A percentile compares a stretch with the other conserved stretches of the same genome.
Evolutionary conservation across 2,113 vertebrate species (phyloP).

Genomic region (Oenanthe oenanthe): DNA sequence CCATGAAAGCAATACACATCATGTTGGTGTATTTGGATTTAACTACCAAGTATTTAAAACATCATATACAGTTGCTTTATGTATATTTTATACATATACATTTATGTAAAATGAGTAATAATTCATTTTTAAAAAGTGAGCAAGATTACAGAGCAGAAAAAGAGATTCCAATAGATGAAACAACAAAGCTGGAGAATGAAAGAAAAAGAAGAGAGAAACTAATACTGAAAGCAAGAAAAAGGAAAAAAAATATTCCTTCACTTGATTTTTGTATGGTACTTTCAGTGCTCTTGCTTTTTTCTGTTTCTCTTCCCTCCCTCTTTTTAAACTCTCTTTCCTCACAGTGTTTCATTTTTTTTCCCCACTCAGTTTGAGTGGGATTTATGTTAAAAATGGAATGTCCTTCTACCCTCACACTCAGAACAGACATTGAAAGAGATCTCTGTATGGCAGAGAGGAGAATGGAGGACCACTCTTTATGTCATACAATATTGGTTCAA

Average conservation of each 20-base stretch:
- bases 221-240: background rate
- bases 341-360: accelerated
- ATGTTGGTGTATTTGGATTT: background rate
- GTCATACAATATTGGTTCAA: conserved; percentile 30
- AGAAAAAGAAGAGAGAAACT: background rate
- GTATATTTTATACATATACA: background rate
- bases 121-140: background rate
- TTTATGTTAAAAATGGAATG: conserved; percentile 3
- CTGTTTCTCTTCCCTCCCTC: background rate
- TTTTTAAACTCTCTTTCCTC: background rate
- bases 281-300: background rate
- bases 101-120: background rate
- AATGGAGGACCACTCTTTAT: background rate
- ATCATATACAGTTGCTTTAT: background rate
- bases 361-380: background rate
- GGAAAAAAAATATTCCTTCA: background rate
- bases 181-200: background rate
- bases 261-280: background rate
- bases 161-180: background rate
- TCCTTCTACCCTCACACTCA: background rate
- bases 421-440: background rate
- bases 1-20: background rate
- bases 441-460: background rate
- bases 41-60: background rate
- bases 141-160: background rate